Conservation (phyloP, 1,140 invertebrate species). For the Globodera rostochiensis region DNA sequence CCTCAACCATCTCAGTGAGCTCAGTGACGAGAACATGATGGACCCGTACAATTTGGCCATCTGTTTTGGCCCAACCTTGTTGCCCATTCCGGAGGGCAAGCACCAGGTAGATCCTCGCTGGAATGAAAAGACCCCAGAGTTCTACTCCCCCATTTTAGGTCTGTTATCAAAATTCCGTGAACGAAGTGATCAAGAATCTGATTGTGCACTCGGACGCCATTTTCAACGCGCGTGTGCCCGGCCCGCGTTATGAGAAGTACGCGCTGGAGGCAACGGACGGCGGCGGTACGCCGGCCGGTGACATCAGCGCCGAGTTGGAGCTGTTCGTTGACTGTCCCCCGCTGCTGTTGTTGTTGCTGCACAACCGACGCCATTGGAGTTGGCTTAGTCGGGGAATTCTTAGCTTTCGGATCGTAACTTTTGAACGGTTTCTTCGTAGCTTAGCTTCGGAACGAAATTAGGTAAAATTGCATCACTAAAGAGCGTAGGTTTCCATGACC, state of each 20-base stretch:
- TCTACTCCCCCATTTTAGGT: constrained; percentile 44
- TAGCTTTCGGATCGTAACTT: background rate
- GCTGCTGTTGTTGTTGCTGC: background rate
- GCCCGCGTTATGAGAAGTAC: constrained; percentile 26
- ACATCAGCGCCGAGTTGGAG: constrained; percentile 8
- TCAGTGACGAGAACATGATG: constrained; percentile 96
- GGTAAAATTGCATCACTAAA: no score
- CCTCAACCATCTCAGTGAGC: constrained; percentile 88
- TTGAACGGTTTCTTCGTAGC: background rate
- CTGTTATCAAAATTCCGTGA: constrained; percentile 64
- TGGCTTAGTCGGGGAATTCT: background rate
- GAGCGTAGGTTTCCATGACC: no score
- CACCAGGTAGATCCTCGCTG: constrained; percentile 73
- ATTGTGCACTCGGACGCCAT: constrained; percentile 59
- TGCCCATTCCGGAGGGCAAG: constrained; percentile 90
- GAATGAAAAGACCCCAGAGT: no score
- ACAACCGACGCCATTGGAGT: background rate
- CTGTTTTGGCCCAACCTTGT: constrained; percentile 92
- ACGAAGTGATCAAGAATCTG: constrained; percentile 63
- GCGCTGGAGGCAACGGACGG: background rate
- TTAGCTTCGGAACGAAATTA: no score
- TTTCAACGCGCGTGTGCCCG: constrained; percentile 55
- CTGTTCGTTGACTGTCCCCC: background rate
- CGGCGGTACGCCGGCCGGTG: background rate
- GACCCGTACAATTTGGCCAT: constrained; percentile 95